Evolutionary conservation across 2,797 vertebrate genomes (phyloP), one percentile per base, ranked within the genome.

Genomic region (Harpagifer antarcticus): DNA sequence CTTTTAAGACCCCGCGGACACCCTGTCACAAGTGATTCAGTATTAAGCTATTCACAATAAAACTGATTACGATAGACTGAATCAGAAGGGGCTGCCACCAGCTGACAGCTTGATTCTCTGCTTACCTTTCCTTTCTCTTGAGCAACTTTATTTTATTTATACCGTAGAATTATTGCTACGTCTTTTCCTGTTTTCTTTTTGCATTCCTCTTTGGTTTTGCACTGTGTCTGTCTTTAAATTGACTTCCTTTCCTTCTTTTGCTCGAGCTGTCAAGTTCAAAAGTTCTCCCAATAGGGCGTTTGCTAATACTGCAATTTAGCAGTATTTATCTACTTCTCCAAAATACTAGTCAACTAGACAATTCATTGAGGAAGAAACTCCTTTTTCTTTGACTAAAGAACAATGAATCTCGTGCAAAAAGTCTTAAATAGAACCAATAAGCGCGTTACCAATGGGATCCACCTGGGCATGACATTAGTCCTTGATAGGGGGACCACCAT

Each of bases 1-100:
- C 3, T 23, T 23, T 23, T 27, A 27, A 27, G 23, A 27, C 23
- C 23, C 23, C 23, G 23, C 23, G 23, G 23, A 27, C 23, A 3
- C 23, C 23, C 23, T 27, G 23, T 27, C 3, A 63, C 14, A 74
- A 62, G 55, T 61, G 40, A 63, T 79, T 83, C 66, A 63, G 55
- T 76, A 58, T 83, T 86, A 83, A 85, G 47, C 80, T 89, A 78
- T 72, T 81, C 76, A 83, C 75, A 79, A 65, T 69, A 64, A 48
- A 67, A 60, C 53, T 81, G 79, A 88, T 84, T 74, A 83, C 72
- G 68, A 79, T 48, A 44, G 60, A 58, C 53, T 53, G 49, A 79
- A 74, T 72, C 23, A 69, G 60, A 81, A 57, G 76, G 45, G 55
- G 45, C 58, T 84, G 58, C 68, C 48, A 50, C 56, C 43, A 20